Evolutionary conservation across 2,888 invertebrate species (phyloP), one percentile per base, ranked within the genome.

Genomic region (Priocnemis perturbator): DNA sequence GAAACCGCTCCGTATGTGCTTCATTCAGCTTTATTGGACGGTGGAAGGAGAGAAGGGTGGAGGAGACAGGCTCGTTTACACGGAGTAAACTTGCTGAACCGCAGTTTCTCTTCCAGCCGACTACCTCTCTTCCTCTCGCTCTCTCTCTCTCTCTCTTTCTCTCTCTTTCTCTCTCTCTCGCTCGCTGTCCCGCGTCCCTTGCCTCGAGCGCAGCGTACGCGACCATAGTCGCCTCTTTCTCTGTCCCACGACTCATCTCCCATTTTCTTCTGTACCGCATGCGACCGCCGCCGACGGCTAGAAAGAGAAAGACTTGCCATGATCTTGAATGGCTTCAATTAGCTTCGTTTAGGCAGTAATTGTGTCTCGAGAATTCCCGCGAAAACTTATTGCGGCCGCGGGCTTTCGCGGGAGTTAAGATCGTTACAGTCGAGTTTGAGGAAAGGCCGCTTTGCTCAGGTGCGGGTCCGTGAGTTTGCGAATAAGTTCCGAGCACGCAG

Each of bases 311-410:
- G 71, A 76, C 81, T 85, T 83, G 76, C 84, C 84, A 83, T 83
- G 85, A 87, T 86, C 86, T 85, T 85, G 82, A 88, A 87, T 86
- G 87, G 83, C 83, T 86, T 87, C 87, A 88, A 88, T 88, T 87
- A 88, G 79, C 83, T 82, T 85, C 82, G 83, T 86, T 79, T 85
- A 85, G 85, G 81, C 74, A 76, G 74, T 84, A 87, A 88, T 88
- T 88, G 86, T 88, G 88, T 85, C 87, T 87, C 76, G 77, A 79
- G 86, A 86, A 88, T 86, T 84, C 78, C 62, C 73, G 76, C 71
- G 69, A 78, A 78, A 80, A 79, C 74, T 73, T 66, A 60, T 71
- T 67, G 65, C 44, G 44, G 53, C 37, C 37, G 59, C 44, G 23
- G 21, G 47, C 52, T 30, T 57, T 67, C 63, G 70, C 64, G 57